A percentile compares a stretch with the other conserved stretches of the same genome.
These are phyloP conservation scores for Pollimyrus isidori DNA, from an alignment of 2,113 vertebrate species.

Conservation along the genomic window DNA sequence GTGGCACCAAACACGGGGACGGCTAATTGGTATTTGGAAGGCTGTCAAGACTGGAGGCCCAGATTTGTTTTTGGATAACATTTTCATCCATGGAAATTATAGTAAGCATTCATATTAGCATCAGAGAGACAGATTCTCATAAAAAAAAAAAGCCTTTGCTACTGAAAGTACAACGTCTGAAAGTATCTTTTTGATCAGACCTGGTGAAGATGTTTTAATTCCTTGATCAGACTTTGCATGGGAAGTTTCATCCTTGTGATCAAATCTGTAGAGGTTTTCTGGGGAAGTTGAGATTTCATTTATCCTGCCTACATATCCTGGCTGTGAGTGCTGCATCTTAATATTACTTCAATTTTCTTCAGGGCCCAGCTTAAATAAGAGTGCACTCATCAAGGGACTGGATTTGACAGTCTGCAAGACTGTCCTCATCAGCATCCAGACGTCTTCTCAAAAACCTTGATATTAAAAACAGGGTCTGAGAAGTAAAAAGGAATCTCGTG, in stretches of 20 bases:
- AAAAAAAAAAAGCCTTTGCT: background rate
- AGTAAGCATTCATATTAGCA: background rate
- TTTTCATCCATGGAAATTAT: background rate
- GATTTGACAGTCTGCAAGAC: background rate
- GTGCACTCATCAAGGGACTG: background rate
- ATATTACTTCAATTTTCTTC: background rate
- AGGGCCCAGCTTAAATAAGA: background rate
- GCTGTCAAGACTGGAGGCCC: background rate
- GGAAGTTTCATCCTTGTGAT: background rate
- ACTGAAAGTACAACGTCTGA: background rate
- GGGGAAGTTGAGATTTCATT: background rate
- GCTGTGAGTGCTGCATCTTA: background rate
- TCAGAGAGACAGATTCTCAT: background rate
- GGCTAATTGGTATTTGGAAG: background rate
- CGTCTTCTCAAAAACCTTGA: background rate
- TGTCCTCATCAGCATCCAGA: background rate
- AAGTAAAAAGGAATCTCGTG: background rate
- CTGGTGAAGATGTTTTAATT: background rate
- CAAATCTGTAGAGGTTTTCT: background rate
- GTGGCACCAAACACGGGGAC: background rate
- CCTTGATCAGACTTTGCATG: background rate
- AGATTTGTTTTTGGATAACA: conserved; percentile 2
- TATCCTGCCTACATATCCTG: background rate
- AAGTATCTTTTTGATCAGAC: background rate
- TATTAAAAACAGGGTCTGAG: background rate